Evolutionary conservation across 2,888 invertebrate species (phyloP).

Genomic region (Apotomis betuletana): DNA sequence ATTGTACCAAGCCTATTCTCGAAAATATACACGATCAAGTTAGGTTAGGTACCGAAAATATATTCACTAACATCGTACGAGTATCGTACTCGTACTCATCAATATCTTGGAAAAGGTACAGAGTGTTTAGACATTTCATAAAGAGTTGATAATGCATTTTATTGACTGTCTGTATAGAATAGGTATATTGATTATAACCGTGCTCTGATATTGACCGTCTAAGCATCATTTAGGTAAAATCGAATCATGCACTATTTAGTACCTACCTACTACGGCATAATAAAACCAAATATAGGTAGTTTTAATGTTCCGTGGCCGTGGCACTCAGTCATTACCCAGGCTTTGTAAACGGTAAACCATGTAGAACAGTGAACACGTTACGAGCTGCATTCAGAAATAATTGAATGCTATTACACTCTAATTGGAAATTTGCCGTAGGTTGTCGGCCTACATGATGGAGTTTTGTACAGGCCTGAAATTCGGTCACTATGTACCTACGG

Average conservation of each 20-base stretch:
- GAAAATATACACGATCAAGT: too few relatives aligned
- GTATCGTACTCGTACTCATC: too few relatives aligned
- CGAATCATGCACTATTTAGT: constrained; percentile 9
- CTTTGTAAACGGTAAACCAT: constrained; percentile 1
- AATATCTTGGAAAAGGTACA: too few relatives aligned
- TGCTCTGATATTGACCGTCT: not conserved
- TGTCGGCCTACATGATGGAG: too few relatives aligned
- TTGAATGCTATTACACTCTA: not conserved
- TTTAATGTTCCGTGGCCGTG: constrained; percentile 6
- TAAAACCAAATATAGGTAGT: constrained; percentile 10
- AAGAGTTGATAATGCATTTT: too few relatives aligned
- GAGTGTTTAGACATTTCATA: too few relatives aligned
- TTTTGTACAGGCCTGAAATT: too few relatives aligned
- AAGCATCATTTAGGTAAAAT: constrained; percentile 14
- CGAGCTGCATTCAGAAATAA: not conserved
- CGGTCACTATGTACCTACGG: too few relatives aligned
- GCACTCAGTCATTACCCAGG: constrained; percentile 8
- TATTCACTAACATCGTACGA: too few relatives aligned
- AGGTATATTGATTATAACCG: not conserved
- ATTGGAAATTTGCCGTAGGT: not conserved
- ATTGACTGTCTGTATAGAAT: too few relatives aligned
- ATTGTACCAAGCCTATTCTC: too few relatives aligned
- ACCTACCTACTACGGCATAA: not conserved
- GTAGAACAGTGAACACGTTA: constrained; percentile 1
- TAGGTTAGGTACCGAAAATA: too few relatives aligned